Conservation (phyloP, 2,113 vertebrate species). For the Talpa occidentalis region DNA sequence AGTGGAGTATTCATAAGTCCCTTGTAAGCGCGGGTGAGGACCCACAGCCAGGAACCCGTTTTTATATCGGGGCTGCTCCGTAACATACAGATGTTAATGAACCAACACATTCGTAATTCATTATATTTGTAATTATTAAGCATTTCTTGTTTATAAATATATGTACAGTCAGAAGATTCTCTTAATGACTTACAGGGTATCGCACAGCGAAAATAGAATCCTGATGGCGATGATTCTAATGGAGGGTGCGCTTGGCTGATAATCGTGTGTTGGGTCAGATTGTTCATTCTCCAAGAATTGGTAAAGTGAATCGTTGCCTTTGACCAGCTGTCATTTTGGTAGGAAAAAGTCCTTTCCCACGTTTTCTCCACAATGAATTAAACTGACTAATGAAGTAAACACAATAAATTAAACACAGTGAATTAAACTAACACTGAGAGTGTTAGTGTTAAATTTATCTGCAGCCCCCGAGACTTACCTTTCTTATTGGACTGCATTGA, state of each 20-base stretch:
- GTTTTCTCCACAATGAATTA: not conserved
- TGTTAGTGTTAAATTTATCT: not conserved
- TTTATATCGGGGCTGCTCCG: too few species aligned
- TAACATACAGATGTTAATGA: too few species aligned
- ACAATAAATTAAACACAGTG: too few species aligned
- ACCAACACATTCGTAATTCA: not conserved
- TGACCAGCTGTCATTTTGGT: constrained; percentile 11
- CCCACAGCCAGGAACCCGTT: too few species aligned
- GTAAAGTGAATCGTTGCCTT: not conserved
- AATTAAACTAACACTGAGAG: too few species aligned
- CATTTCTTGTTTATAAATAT: not conserved
- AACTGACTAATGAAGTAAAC: too few species aligned
- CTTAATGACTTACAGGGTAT: not conserved
- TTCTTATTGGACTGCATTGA: not conserved
- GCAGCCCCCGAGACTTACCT: not conserved
- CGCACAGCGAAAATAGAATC: not conserved
- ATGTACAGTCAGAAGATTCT: not conserved
- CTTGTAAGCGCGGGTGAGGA: too few species aligned
- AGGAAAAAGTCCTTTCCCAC: not conserved
- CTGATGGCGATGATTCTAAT: too few species aligned
- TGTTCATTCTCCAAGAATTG: not conserved
- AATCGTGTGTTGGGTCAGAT: too few species aligned
- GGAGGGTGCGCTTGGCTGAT: too few species aligned
- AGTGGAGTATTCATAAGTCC: too few species aligned
- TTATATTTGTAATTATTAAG: not conserved